phyloP scores from a whole-genome alignment of 2,888 invertebrate genomes.

The Hydrotaea diabolus region DNA sequence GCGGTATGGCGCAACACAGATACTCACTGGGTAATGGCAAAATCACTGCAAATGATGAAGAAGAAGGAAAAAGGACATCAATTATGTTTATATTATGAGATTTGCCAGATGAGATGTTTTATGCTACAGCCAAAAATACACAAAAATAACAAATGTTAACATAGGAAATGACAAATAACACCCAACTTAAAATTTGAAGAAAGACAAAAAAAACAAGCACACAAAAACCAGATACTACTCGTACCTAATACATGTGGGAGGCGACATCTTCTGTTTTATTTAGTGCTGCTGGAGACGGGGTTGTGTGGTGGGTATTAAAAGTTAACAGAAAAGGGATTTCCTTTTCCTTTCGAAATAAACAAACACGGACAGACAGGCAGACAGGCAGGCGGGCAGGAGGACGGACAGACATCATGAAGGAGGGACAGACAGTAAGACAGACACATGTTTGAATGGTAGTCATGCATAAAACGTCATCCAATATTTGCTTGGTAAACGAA shows the following conservation, averaged over 20 bases:
- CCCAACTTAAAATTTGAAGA: neutral
- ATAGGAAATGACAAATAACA: slow-evolving; percentile 44
- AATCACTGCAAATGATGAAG: neutral
- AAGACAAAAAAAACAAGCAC: neutral
- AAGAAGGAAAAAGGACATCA: slow-evolving; percentile 45
- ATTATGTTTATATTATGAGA: slow-evolving; percentile 51
- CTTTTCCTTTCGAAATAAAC: slow-evolving; percentile 22
- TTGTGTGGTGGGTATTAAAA: slow-evolving; percentile 25
- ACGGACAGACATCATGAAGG: neutral
- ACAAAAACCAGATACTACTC: neutral
- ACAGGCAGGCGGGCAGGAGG: neutral
- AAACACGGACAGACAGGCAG: slow-evolving; percentile 8
- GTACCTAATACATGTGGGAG: neutral
- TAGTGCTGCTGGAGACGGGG: neutral
- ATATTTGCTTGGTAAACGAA: slow-evolving; percentile 45
- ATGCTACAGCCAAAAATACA: neutral
- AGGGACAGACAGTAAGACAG: slow-evolving; percentile 11
- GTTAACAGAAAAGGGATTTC: slow-evolving; percentile 30
- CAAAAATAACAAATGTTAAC: slow-evolving; percentile 41
- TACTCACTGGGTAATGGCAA: neutral
- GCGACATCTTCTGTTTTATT: neutral
- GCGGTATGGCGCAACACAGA: neutral
- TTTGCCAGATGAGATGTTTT: slow-evolving; percentile 27
- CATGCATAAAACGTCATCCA: slow-evolving; percentile 24
- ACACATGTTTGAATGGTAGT: slow-evolving; percentile 33